Evolutionary conservation across 2,797 vertebrate genomes (phyloP).

Genomic region (Heterohyrax brucei): DNA sequence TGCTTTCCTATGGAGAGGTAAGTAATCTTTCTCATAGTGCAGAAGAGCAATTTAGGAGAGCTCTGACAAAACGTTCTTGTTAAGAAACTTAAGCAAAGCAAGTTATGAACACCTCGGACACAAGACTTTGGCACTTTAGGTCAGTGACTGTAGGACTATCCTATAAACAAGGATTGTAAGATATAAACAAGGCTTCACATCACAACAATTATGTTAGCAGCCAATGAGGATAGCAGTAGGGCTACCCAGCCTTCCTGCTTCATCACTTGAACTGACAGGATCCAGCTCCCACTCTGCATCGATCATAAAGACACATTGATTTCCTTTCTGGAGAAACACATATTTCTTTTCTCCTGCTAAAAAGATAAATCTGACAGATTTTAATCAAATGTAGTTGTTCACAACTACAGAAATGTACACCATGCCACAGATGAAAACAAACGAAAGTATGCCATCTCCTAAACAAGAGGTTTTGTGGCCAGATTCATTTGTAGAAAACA

Average conservation of each 20-base stretch:
- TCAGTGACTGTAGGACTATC: slow-evolving; percentile 84
- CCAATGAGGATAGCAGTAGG: slow-evolving; percentile 74
- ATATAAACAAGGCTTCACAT: slow-evolving; percentile 84
- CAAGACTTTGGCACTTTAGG: slow-evolving; percentile 80
- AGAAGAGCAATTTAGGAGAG: not conserved
- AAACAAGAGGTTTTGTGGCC: slow-evolving; percentile 71
- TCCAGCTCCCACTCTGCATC: slow-evolving; percentile 87
- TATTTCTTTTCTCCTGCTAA: slow-evolving; percentile 90
- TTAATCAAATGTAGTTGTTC: slow-evolving; percentile 91
- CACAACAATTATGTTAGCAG: slow-evolving; percentile 80
- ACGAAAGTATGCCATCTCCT: not conserved
- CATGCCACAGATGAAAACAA: slow-evolving; percentile 79
- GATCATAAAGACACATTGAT: slow-evolving; percentile 93
- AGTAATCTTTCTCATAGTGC: not conserved
- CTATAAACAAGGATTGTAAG: slow-evolving; percentile 88
- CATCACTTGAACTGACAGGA: slow-evolving; percentile 88
- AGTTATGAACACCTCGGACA: not conserved
- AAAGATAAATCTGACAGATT: slow-evolving; percentile 92
- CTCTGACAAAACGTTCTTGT: slow-evolving; percentile 70
- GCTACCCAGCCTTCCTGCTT: slow-evolving; percentile 70
- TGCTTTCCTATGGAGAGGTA: not conserved
- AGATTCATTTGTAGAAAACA: slow-evolving; percentile 80
- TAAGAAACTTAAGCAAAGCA: slow-evolving; percentile 77
- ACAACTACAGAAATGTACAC: slow-evolving; percentile 87
- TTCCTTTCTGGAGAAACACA: slow-evolving; percentile 91